phyloP scores from a whole-genome alignment of 2,113 vertebrate species.

The Glareola pratincola region DNA sequence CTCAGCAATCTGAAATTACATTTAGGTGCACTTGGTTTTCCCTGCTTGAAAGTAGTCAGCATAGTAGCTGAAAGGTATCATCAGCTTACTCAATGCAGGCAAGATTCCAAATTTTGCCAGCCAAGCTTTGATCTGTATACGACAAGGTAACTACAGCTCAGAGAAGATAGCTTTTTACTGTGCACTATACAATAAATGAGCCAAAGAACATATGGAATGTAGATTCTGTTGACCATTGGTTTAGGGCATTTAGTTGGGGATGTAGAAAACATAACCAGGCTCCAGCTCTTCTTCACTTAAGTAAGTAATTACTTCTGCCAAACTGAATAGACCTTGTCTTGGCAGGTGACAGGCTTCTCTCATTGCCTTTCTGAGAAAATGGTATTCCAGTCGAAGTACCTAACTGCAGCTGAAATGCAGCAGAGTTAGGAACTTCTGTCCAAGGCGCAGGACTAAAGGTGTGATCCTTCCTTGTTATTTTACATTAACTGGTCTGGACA shows the following conservation, averaged over 20 bases:
- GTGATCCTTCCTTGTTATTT: neutral
- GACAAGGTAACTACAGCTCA: neutral
- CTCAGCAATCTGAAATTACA: neutral
- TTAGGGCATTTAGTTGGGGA: neutral
- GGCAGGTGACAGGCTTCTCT: neutral
- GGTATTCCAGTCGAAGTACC: neutral
- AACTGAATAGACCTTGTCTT: neutral
- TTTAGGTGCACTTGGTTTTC: neutral
- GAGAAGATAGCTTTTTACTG: neutral
- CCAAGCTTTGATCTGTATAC: neutral
- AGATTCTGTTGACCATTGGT: neutral
- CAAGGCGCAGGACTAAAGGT: neutral
- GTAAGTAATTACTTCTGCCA: neutral
- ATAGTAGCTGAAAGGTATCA: neutral
- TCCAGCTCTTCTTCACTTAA: neutral
- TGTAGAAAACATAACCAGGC: neutral
- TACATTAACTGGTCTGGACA: neutral
- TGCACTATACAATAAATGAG: neutral
- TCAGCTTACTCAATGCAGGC: neutral
- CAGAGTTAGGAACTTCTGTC: neutral
- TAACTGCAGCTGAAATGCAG: neutral
- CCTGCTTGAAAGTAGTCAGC: neutral
- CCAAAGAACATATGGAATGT: neutral
- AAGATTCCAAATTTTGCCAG: neutral
- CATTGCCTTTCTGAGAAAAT: neutral